Evolutionary conservation across 1,140 invertebrate species (phyloP), one percentile per base, ranked within the genome.

Genomic region (Mya arenaria): DNA sequence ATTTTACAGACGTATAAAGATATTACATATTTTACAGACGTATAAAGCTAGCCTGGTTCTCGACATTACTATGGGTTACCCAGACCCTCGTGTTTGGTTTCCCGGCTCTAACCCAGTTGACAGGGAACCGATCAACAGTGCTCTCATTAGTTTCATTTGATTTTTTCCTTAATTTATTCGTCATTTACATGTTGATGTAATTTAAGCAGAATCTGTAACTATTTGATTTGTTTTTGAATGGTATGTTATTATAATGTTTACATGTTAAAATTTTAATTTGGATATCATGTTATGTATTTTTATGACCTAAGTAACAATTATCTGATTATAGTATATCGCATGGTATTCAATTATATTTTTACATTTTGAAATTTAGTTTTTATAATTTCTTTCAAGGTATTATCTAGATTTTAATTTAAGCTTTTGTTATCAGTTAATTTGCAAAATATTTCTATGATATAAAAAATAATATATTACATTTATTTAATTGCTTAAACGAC

Each of bases 11-110:
- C 17, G 48, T 17, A 32, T 37, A n/a, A 36, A 34, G 0, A 23
- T 2, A 17, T 23, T 66, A 41, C 32, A 48, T 63, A 13, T 58
- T 48, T 84, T 85, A 44, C 74, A 88, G 86, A 28, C 72, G 77
- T 30, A 84, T 79, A 56, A 39, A 41, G 25, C 25, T 88, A 13
- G 82, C 52, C 17, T 68, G 56, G 15, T 66, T 73, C 17, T 65
- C 86, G 5, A 83, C 86, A 4, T 55, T 85, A 4, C 82, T 85
- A 41, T 88, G 86, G 86, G 81, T 80, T 34, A 36, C 85, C 15
- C 83, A 85, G 60, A 86, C 85, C 19, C 77, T 88, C 28, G 55
- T 88, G 2, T 80, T 88, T 60, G 86, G 86, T 68, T 86, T 86
- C 77, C 58, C 86, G 2, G 85, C 86, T 25, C 62, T 88, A 15